These are phyloP conservation scores for Dicrurus megarhynchus DNA, from an alignment of 2,113 vertebrate species.

Conservation along the genomic window DNA sequence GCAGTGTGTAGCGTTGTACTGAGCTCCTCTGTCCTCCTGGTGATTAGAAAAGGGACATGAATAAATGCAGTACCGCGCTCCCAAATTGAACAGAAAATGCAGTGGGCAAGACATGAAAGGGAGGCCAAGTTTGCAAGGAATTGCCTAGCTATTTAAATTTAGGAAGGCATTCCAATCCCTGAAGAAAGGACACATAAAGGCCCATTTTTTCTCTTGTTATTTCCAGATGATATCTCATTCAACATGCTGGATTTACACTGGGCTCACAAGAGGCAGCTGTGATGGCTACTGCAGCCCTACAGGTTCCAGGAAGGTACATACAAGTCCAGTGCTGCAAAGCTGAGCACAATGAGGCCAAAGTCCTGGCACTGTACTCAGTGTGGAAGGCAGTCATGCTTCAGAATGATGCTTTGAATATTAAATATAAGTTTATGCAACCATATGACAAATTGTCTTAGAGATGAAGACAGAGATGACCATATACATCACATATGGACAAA, in stretches of 20 bases:
- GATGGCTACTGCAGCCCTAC: background rate
- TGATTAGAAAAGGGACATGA: background rate
- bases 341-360: background rate
- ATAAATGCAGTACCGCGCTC: background rate
- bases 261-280: background rate
- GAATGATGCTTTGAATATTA: background rate
- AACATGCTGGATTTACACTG: background rate
- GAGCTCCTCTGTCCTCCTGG: background rate
- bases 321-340: background rate
- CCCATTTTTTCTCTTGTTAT: background rate
- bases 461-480: background rate
- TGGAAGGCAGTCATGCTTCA: background rate
- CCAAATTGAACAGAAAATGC: background rate
- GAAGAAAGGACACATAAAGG: background rate
- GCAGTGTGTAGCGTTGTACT: fast-evolving
- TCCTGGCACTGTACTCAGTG: background rate
- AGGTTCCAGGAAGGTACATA: background rate
- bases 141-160: background rate
- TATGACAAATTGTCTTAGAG: background rate
- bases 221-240: background rate
- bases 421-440: background rate
- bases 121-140: background rate
- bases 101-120: background rate
- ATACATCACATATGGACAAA: background rate
- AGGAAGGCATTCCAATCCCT: background rate